Evolutionary conservation across 2,797 vertebrate species (phyloP), one percentile per base, ranked within the genome.

Genomic region (Podarcis lilfordi): DNA sequence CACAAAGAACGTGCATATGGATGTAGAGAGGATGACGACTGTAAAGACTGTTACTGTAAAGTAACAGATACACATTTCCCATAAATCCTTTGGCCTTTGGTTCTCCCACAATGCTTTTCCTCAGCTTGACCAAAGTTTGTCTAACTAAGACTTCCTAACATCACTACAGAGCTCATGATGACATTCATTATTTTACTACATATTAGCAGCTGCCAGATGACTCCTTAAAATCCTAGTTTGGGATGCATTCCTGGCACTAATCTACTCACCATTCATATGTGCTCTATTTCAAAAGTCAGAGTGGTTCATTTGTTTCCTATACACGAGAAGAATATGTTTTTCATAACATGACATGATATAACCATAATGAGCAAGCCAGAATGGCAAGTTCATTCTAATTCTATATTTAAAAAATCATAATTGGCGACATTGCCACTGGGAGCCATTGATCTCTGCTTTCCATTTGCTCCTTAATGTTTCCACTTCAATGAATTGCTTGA

Each of bases 401-500:
- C 89, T 77, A 88, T 90, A 92, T 64, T 37, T 7, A 94, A 95
- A 88, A 87, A 94, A 92, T 93, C 89, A 77, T 95, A 95, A 95
- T 95, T 94, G 91, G 94, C 92, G 95, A 94, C 95, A 95, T 93
- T 1, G 90, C 95, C 94, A 89, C 90, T 93, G 95, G 95, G 95
- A 96, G 94, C 95, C 90, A 95, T 96, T 96, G 95, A 95, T 95
- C 94, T 96, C 92, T 74, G 90, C 90, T 96, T 95, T 94, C 92
- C 94, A 94, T 96, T 96, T 95, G 95, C 92, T 96, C 95, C 91
- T 92, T 93, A 96, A 94, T 93, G 92, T 95, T 96, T 96, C 95
- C 93, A 93, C 95, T 96, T 96, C 92, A 94, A 89, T 93, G 93
- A 95, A 94, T 96, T 95, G 93, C 91, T 95, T 91, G 92, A 95